A percentile compares a stretch with the other conserved stretches of the same genome.
Conservation (phyloP, 2,797 vertebrate species). For the Lycodopsis pacificus region DNA sequence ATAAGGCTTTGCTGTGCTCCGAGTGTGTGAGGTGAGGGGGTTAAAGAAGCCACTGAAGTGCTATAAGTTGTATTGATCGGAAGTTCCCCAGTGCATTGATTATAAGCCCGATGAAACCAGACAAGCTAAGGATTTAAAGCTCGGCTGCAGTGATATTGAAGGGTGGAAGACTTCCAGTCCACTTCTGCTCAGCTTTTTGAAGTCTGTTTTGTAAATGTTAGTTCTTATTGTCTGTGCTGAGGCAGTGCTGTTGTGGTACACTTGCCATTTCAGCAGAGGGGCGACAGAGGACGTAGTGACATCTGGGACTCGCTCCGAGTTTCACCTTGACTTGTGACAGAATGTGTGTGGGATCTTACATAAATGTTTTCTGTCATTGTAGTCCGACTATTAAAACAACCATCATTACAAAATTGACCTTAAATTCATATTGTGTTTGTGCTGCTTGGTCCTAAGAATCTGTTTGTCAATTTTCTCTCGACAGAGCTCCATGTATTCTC, state of each 20-base stretch:
- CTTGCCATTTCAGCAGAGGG: conserved; percentile 26
- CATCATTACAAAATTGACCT: neutral
- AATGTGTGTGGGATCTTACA: conserved; percentile 1
- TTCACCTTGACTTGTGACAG: neutral
- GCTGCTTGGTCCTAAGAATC: conserved; percentile 21
- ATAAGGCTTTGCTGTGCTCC: conserved; percentile 31
- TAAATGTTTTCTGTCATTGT: neutral
- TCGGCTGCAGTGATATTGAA: conserved; percentile 61
- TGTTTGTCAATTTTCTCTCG: conserved; percentile 55
- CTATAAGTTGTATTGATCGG: conserved; percentile 74
- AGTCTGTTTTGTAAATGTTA: conserved; percentile 53
- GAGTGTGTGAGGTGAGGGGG: conserved; percentile 52
- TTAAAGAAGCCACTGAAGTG: conserved; percentile 74
- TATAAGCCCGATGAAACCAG: conserved; percentile 69
- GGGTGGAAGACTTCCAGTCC: conserved; percentile 29
- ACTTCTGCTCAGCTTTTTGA: conserved; percentile 41
- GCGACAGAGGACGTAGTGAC: conserved; percentile 16
- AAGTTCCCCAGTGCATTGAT: conserved; percentile 75
- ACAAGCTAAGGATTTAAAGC: conserved; percentile 69
- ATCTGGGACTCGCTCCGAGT: conserved; percentile 10
- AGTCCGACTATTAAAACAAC: conserved; percentile 5
- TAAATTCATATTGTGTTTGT: conserved; percentile 13
- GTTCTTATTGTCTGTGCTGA: conserved; percentile 31
- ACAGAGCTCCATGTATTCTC: conserved; percentile 95
- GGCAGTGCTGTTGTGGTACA: neutral